Conservation (phyloP, 2,113 vertebrate species). For the Lasiurus cinereus region DNA sequence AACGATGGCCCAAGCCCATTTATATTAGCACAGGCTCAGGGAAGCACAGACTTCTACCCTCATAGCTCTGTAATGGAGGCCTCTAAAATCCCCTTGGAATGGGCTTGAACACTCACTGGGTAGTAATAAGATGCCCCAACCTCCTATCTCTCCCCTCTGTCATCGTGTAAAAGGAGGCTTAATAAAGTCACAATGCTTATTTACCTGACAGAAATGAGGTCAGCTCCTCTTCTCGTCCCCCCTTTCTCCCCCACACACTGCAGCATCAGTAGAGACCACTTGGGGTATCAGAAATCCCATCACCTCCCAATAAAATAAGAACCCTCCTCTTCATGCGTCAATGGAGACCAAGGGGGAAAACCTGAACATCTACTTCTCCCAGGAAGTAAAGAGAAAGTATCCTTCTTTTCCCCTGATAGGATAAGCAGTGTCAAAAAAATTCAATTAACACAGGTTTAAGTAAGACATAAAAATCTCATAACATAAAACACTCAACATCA, state of each 20-base stretch:
- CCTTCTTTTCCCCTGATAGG: neutral
- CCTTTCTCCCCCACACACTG: fast-evolving
- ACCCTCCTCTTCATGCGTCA: neutral
- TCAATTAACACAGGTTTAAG: neutral
- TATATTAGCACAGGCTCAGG: neutral
- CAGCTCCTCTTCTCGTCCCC: fast-evolving
- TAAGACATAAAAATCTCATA: neutral
- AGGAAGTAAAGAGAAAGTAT: neutral
- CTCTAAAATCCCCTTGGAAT: neutral
- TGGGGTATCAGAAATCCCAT: neutral
- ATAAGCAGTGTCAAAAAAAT: neutral
- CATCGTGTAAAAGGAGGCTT: neutral
- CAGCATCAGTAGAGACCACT: neutral
- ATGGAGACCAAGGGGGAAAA: neutral
- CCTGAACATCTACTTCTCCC: neutral
- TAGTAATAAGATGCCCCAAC: fast-evolving
- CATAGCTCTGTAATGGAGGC: neutral
- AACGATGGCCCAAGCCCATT: neutral
- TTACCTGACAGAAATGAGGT: neutral
- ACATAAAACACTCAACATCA: neutral
- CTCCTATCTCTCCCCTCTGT: neutral
- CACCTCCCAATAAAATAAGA: neutral
- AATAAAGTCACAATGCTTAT: neutral
- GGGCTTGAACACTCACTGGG: neutral
- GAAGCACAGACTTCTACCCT: neutral